These are phyloP conservation scores for Selenia dentaria DNA, from an alignment of 2,888 invertebrate genomes.

Conservation along the genomic window DNA sequence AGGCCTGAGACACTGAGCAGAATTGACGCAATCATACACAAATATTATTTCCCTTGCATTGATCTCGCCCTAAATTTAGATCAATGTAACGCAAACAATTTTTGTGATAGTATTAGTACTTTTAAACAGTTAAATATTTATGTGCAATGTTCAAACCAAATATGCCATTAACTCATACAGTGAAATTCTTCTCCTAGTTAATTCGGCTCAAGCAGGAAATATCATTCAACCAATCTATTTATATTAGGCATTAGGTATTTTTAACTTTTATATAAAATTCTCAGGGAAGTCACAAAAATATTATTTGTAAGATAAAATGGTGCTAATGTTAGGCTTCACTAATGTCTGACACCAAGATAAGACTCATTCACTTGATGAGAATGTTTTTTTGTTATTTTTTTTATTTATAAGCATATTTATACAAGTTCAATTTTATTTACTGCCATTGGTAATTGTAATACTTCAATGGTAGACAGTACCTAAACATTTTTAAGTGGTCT, in stretches of 20 bases:
- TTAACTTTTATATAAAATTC: constrained; percentile 83
- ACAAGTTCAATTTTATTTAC: constrained; percentile 76
- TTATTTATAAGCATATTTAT: constrained; percentile 82
- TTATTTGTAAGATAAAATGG: constrained; percentile 81
- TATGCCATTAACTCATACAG: constrained; percentile 77
- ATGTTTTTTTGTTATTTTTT: constrained; percentile 81
- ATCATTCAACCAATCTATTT: constrained; percentile 74
- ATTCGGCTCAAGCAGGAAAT: constrained; percentile 82
- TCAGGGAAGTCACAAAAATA: constrained; percentile 82
- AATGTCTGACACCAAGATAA: constrained; percentile 83
- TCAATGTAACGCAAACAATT: constrained; percentile 69
- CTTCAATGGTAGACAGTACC: constrained; percentile 56
- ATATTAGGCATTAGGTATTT: constrained; percentile 82
- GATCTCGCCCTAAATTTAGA: constrained; percentile 70
- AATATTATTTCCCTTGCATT: constrained; percentile 74
- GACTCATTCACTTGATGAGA: constrained; percentile 79
- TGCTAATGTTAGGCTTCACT: constrained; percentile 83
- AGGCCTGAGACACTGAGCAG: constrained; percentile 48
- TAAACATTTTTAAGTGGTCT: constrained; percentile 53
- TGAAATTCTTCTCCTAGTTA: constrained; percentile 65
- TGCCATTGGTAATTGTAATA: constrained; percentile 78
- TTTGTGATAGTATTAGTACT: constrained; percentile 64
- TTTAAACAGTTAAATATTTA: constrained; percentile 63
- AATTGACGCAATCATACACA: constrained; percentile 47
- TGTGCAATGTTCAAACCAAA: constrained; percentile 84